Evolutionary conservation across 2,888 invertebrate species (phyloP), one percentile per base, ranked within the genome.

Genomic region (Cerceris rybyensis): DNA sequence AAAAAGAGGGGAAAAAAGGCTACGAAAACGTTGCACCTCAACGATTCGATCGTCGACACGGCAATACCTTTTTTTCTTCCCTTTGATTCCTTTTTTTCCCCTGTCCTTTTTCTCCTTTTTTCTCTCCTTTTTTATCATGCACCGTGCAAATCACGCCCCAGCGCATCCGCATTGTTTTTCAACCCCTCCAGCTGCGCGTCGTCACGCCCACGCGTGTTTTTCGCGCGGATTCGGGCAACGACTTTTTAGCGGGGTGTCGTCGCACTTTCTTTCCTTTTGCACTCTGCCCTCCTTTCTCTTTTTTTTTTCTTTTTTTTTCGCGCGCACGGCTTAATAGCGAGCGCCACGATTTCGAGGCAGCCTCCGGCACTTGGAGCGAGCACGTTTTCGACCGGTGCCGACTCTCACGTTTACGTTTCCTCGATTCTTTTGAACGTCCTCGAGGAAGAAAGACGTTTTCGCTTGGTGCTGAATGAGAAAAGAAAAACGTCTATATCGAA

Each of bases 121-220:
- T 49, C 70, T 67, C 63, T 63, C 64, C 61, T 65, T 64, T 74
- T 65, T 76, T 69, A 69, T 66, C 55, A 70, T 65, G 58, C 74
- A 70, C 64, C 61, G 70, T 54, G 79, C 81, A 81, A 85, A 85
- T 85, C 77, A 70, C 80, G 80, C 57, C 69, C 71, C 63, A 64
- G 46, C 66, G 72, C 63, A 68, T 63, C 54, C 66, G 60, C 75
- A 49, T 76, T 82, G 78, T 85, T 85, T 82, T 82, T 76, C 58
- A 57, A 8, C 49, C 46, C 49, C 58, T 49, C 6, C 55, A 52
- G 55, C 17, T 16, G 54, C 67, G 50, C 54, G 28, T 28, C 28
- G 74, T 55, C 80, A 73, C 82, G 70, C 71, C 80, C 73, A 71
- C 39, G 58, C 71, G 69, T 82, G 77, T 77, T 81, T 85, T 77